A percentile compares a stretch with the other conserved stretches of the same genome.
Conservation (phyloP, 2,888 invertebrate species). For the Opisthograptis luteolata region DNA sequence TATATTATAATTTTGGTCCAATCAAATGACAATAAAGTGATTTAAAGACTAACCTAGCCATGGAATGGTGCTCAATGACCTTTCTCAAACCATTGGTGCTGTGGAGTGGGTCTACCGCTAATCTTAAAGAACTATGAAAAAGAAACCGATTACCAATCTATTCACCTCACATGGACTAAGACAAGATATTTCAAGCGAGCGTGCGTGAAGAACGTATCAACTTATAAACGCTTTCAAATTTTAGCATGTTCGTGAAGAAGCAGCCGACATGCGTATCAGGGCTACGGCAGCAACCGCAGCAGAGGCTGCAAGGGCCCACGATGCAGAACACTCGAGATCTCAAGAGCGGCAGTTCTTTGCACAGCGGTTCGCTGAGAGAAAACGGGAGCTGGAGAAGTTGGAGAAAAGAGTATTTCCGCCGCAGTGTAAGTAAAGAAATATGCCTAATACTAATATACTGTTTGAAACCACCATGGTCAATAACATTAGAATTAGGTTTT, state of each 20-base stretch:
- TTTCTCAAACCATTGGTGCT: too few relatives aligned
- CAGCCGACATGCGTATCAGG: slow-evolving; percentile 87
- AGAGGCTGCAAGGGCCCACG: slow-evolving; percentile 88
- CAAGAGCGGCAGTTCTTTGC: slow-evolving; percentile 86
- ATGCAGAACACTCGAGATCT: slow-evolving; percentile 87
- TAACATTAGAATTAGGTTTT: background rate
- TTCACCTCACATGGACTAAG: too few relatives aligned
- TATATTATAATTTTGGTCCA: background rate
- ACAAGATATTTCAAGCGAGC: too few relatives aligned
- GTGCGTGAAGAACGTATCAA: too few relatives aligned
- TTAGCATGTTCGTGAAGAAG: slow-evolving; percentile 89
- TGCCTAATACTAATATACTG: background rate
- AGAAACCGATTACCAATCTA: too few relatives aligned
- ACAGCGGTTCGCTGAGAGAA: slow-evolving; percentile 88
- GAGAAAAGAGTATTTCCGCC: slow-evolving; percentile 91
- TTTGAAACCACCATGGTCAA: background rate
- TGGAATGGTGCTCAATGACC: too few relatives aligned
- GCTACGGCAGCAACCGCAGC: slow-evolving; percentile 88
- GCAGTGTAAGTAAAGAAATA: slow-evolving; percentile 46
- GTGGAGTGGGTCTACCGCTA: too few relatives aligned
- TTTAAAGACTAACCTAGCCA: too few relatives aligned
- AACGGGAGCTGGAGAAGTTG: slow-evolving; percentile 89
- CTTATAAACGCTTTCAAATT: background rate
- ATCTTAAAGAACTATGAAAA: too few relatives aligned
- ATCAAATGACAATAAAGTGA: too few relatives aligned